Evolutionary conservation across 2,113 vertebrate genomes (phyloP).

Genomic region (Urocolius indicus): DNA sequence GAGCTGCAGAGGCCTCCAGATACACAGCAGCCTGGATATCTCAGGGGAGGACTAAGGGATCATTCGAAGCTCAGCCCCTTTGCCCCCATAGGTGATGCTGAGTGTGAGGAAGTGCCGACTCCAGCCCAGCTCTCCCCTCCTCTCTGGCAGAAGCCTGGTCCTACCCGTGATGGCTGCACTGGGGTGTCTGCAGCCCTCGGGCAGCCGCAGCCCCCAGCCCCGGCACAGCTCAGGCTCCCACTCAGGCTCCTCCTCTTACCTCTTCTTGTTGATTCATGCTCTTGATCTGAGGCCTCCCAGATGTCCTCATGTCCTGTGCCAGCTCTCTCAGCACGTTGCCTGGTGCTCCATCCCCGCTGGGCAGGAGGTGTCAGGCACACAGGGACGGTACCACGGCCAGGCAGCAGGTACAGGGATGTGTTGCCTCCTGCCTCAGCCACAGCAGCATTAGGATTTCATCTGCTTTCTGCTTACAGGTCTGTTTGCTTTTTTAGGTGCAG

Average conservation of each 20-base stretch:
- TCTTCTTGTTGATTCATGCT: slow-evolving; percentile 58
- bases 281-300: not conserved
- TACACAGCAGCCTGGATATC: not conserved
- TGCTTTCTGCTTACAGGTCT: not conserved
- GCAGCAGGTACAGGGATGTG: not conserved
- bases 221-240: fast-evolving
- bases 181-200: not conserved
- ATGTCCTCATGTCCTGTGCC: slow-evolving; percentile 25
- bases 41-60: not conserved
- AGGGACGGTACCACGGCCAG: not conserved
- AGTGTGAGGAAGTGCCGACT: fast-evolving
- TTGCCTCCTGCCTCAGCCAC: not conserved
- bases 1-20: not conserved
- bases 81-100: not conserved
- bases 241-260: slow-evolving; percentile 32
- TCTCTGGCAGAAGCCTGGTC: not conserved
- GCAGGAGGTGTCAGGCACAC: not conserved
- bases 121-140: not conserved
- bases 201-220: fast-evolving
- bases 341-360: not conserved
- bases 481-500: not conserved
- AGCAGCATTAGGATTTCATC: not conserved
- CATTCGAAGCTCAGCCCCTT: not conserved
- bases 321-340: slow-evolving; percentile 26
- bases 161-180: fast-evolving